phyloP scores from a whole-genome alignment of 2,113 vertebrate genomes.

The Bambusicola thoracicus region DNA sequence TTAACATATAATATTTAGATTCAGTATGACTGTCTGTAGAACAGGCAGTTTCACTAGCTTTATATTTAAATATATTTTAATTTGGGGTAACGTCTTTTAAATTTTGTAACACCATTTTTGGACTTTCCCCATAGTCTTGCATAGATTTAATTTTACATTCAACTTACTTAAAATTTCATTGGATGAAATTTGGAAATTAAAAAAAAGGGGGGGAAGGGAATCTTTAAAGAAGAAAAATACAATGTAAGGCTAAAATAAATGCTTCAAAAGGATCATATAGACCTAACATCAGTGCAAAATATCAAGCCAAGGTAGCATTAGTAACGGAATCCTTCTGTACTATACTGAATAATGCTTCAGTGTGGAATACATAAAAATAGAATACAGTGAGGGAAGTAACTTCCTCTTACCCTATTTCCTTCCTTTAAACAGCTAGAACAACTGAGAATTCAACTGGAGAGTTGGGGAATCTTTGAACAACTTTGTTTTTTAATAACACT shows the following conservation, averaged over 20 bases:
- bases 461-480: neutral
- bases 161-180: neutral
- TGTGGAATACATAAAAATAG: neutral
- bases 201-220: no score
- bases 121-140: neutral
- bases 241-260: neutral
- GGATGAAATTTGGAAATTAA: neutral
- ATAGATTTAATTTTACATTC: neutral
- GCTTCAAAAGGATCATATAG: neutral
- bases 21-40: neutral
- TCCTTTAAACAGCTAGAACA: constrained; percentile 1
- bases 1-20: constrained; percentile 1
- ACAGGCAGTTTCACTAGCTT: constrained; percentile 21
- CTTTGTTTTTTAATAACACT: constrained; percentile 27
- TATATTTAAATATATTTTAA: constrained; percentile 36
- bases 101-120: neutral
- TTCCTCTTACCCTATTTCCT: neutral
- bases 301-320: neutral
- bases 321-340: neutral
- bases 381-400: neutral
- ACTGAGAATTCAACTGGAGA: constrained; percentile 25
- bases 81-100: neutral
- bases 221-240: neutral
- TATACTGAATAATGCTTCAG: neutral
- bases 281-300: neutral